phyloP scores from a whole-genome alignment of 2,888 invertebrate genomes.

The Hanleya hanleyi region DNA sequence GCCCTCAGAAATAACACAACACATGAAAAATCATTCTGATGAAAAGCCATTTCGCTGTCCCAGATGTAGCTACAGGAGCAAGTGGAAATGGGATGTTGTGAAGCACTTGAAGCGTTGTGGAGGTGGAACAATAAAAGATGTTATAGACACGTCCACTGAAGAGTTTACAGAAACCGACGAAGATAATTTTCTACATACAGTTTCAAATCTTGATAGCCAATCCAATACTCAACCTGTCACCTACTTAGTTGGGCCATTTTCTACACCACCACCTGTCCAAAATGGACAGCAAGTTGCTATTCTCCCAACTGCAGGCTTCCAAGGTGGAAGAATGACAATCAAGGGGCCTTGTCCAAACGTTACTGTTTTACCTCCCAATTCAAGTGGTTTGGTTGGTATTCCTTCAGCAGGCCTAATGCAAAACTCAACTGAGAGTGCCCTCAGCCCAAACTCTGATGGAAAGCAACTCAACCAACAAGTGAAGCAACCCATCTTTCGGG shows the following conservation, averaged over 20 bases:
- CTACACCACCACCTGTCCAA: neutral
- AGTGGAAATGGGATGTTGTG: conserved; percentile 74
- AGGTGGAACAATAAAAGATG: conserved; percentile 74
- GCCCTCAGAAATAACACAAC: conserved; percentile 73
- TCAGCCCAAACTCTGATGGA: neutral
- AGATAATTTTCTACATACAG: neutral
- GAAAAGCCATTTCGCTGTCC: conserved; percentile 73
- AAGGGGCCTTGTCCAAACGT: neutral
- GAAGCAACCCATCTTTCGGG: conserved; percentile 47
- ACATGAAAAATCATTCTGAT: conserved; percentile 73
- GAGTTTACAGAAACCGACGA: neutral
- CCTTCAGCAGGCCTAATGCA: neutral
- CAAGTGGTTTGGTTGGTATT: neutral
- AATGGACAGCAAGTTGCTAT: neutral
- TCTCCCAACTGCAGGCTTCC: neutral
- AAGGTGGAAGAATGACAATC: neutral
- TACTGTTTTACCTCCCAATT: neutral
- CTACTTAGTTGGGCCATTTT: neutral
- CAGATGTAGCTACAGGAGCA: conserved; percentile 71
- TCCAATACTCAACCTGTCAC: neutral
- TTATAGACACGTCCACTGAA: conserved; percentile 63
- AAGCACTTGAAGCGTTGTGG: conserved; percentile 72
- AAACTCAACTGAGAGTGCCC: neutral
- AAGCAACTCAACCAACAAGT: neutral
- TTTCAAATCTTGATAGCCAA: neutral